Evolutionary conservation across 2,113 vertebrate genomes (phyloP), one percentile per base, ranked within the genome.

Genomic region (Seriola aureovittata): DNA sequence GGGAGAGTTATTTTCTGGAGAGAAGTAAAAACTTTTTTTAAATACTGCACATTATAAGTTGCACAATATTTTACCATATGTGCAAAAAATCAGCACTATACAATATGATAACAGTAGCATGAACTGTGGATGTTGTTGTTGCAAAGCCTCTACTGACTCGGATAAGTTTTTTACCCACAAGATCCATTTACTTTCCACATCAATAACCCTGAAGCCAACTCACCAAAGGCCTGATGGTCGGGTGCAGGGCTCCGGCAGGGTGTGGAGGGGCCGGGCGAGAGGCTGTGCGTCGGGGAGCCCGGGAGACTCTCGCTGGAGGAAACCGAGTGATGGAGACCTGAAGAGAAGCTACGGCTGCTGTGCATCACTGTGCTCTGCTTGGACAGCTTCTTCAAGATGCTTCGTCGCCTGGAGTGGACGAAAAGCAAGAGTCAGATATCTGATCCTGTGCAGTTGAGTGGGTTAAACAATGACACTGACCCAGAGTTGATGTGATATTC

Each of bases 231-330:
- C 77, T 92, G 93, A 54, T 92, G 91, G 44, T 99, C 97, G 0
- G 97, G 96, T 4, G 97, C 97, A 0, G 97, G 97, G 89, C 96
- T 99, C 54, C 96, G 94, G 92, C 96, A 97, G 4, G 98, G 97
- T 0, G 96, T 96, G 0, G 96, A 85, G 9, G 98, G 97, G 0
- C 97, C 97, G 0, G 98, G 97, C 5, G 98, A 98, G 25, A 97
- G 95, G 92, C 98, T 98, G 96, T 98, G 97, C 0, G 98, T 99
- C n/a, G 98, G 98, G 1, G 98, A 99, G 29, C 97, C 98, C 0
- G 98, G 97, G 23, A 98, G 96, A 93, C 98, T 99, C 93, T 99
- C 98, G 0, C 97, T 97, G 78, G 98, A 99, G 1, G 98, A 99
- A 78, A 99, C 95, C 0, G 98, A 99, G 91, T 98, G 97, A 63